Evolutionary conservation across 2,888 invertebrate species (phyloP).

Genomic region (Limnephilus rhombicus): DNA sequence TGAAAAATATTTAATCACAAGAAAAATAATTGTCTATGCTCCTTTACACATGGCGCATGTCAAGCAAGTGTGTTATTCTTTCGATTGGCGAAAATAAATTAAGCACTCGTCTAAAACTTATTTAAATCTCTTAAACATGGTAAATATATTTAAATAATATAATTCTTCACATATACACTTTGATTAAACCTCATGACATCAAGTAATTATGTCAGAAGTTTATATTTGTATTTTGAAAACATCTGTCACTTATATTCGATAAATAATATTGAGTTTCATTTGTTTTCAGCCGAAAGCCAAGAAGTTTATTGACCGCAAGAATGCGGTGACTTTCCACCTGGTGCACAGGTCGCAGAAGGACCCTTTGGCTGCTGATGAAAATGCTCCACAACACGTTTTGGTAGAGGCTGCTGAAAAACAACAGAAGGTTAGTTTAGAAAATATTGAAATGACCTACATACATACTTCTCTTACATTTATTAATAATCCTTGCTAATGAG

Average conservation of each 20-base stretch:
- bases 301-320: conserved; percentile 94
- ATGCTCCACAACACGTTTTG: conserved; percentile 92
- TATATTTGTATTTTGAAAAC: background rate
- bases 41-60: conserved; percentile 61
- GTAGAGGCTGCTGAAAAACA: conserved; percentile 76
- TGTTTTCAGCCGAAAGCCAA: conserved; percentile 81
- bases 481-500: background rate
- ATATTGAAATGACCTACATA: background rate
- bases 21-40: conserved; percentile 37
- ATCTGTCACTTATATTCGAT: background rate
- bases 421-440: conserved; percentile 70
- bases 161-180: background rate
- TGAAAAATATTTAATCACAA: background rate
- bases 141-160: conserved; percentile 24
- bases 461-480: background rate
- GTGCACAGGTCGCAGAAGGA: conserved; percentile 97
- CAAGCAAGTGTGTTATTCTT: conserved; percentile 43
- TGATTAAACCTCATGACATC: background rate
- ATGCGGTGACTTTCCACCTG: conserved; percentile 93
- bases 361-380: conserved; percentile 92
- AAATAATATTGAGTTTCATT: background rate
- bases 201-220: background rate
- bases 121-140: conserved; percentile 48
- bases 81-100: conserved; percentile 18
- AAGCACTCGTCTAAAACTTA: background rate